A percentile compares a stretch with the other conserved stretches of the same genome.
These are phyloP conservation scores for Meloe dianella DNA, from an alignment of 2,888 invertebrate species.

Conservation along the genomic window DNA sequence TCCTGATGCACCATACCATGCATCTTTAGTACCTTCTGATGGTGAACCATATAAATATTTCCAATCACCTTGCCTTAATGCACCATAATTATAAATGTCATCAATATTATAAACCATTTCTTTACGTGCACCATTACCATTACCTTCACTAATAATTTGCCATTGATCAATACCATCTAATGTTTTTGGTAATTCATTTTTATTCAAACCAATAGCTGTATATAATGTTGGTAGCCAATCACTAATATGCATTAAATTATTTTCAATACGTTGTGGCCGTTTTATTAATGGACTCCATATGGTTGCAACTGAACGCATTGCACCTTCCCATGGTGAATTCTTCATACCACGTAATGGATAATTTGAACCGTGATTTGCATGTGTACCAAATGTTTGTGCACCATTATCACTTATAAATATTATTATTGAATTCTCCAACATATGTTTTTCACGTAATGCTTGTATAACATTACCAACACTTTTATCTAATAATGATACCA, in stretches of 20 bases:
- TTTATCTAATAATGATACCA: slow-evolving; percentile 87
- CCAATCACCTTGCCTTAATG: slow-evolving; percentile 67
- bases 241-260: slow-evolving; percentile 69
- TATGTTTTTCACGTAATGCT: slow-evolving; percentile 70
- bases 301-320: slow-evolving; percentile 68
- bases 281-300: slow-evolving; percentile 70
- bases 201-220: slow-evolving; percentile 64
- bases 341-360: slow-evolving; percentile 79
- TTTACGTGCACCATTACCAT: slow-evolving; percentile 58
- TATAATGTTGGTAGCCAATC: slow-evolving; percentile 76
- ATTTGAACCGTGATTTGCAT: slow-evolving; percentile 80
- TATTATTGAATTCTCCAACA: slow-evolving; percentile 84
- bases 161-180: slow-evolving; percentile 66
- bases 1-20: slow-evolving; percentile 60
- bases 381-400: slow-evolving; percentile 75
- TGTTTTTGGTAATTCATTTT: slow-evolving; percentile 58
- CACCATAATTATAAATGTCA: slow-evolving; percentile 63
- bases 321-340: slow-evolving; percentile 75
- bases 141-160: slow-evolving; percentile 60
- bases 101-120: slow-evolving; percentile 68
- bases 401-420: slow-evolving; percentile 91
- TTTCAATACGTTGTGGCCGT: slow-evolving; percentile 64
- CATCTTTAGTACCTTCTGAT: slow-evolving; percentile 49
- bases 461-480: slow-evolving; percentile 81
- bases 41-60: slow-evolving; percentile 68